Evolutionary conservation across 2,797 vertebrate genomes (phyloP), one percentile per base, ranked within the genome.

Genomic region (Chloroceryle inda): DNA sequence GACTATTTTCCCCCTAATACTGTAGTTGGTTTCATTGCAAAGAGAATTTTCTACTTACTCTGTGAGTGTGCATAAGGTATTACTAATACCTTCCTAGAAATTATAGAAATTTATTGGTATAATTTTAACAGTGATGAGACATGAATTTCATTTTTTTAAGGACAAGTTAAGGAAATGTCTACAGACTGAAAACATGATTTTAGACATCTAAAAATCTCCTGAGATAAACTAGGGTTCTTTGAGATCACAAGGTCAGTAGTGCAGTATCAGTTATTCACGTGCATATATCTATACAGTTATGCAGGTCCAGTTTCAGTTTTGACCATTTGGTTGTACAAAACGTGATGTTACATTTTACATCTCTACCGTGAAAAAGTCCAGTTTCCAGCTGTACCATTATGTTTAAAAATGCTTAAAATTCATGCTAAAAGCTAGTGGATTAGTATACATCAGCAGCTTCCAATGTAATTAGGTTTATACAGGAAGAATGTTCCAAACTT

Each of bases 151-250:
- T 81, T 91, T 90, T 96, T 97, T 96, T 76, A 95, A 97, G 94
- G 95, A 89, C 92, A 96, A 92, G 94, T 79, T 97, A 97, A 97
- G 85, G 85, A 96, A 85, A 88, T 93, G 83, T 95, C 97, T 96
- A 82, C 94, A 96, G 93, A 95, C 83, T 96, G 79, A 97, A 97
- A 97, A 96, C 62, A 92, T 97, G 84, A 87, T 97, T 97, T 97
- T 90, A 93, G 92, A 97, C 76, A 73, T 94, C 78, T 98, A 97
- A 96, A 94, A 94, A 61, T 95, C 96, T 96, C 83, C 94, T 62
- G 69, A 95, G 95, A 96, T 62, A 97, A 91, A 93, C 81, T 85
- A 91, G 61, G 3, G 0, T 97, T 97, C 91, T 94, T 85, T 97
- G 94, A 97, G 92, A 91, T 95, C 93, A 95, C 91, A 97, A 97